phyloP scores from a whole-genome alignment of 2,113 vertebrate species.

The Nipponia nippon region DNA sequence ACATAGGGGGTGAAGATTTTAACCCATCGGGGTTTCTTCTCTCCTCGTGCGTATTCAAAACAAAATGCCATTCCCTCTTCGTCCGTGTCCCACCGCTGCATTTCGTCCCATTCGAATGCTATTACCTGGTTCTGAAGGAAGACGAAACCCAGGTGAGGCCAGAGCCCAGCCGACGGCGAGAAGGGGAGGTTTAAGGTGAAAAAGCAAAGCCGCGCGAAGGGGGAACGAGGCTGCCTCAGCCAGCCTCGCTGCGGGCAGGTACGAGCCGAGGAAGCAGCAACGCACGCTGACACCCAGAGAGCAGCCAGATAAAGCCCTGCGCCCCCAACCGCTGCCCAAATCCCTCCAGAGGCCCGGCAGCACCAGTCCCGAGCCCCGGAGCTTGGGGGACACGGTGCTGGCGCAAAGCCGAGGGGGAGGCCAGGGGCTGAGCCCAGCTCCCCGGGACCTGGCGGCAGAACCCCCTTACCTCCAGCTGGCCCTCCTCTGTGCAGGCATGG shows the following conservation, averaged over 20 bases:
- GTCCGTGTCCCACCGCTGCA: conserved; percentile 98
- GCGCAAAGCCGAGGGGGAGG: background rate
- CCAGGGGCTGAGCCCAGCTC: background rate
- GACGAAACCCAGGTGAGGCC: background rate
- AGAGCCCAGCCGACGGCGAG: background rate
- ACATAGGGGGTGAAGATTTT: conserved; percentile 90
- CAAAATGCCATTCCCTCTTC: conserved; percentile 99
- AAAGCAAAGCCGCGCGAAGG: accelerated
- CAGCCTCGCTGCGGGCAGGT: background rate
- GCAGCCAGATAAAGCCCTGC: background rate
- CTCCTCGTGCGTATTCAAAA: conserved; percentile 91
- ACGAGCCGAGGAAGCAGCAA: background rate
- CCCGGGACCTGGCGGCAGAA: background rate
- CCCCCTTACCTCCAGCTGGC: conserved; percentile 85
- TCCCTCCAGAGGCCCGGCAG: background rate
- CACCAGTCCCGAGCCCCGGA: background rate
- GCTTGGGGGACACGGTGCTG: accelerated
- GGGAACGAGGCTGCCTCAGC: accelerated
- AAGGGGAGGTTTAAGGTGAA: background rate
- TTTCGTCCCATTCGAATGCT: conserved; percentile 92
- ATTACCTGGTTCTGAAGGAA: conserved; percentile 91
- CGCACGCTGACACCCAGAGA: accelerated
- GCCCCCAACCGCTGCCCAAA: background rate
- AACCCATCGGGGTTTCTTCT: conserved; percentile 97
- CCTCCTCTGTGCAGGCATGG: conserved; percentile 94